Percentiles rank a stretch among this genome's conserved stretches.
phyloP scores from a whole-genome alignment of 2,888 invertebrate genomes.

The Laspeyria flexula region DNA sequence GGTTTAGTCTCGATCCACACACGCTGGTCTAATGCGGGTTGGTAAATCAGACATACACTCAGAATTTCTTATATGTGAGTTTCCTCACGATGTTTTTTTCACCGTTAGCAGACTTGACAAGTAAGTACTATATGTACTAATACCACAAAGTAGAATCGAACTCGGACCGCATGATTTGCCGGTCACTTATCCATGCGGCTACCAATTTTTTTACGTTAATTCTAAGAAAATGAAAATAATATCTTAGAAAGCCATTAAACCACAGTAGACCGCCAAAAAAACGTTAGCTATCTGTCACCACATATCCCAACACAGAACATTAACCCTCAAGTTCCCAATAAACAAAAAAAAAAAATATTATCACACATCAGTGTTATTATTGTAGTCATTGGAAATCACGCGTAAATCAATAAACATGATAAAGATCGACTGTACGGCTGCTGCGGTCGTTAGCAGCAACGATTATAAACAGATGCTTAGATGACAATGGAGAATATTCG shows the following conservation, averaged over 20 bases:
- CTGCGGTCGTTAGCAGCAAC: slow-evolving; percentile 54
- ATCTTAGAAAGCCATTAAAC: background rate
- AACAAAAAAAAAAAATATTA: slow-evolving; percentile 12
- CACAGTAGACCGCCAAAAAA: slow-evolving; percentile 2
- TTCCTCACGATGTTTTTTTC: too few relatives aligned
- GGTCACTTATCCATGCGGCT: too few relatives aligned
- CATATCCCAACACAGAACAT: slow-evolving; percentile 22
- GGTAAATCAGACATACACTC: too few relatives aligned
- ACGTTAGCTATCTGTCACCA: slow-evolving; percentile 27
- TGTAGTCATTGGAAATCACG: slow-evolving; percentile 44
- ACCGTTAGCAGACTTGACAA: too few relatives aligned
- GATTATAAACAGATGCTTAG: slow-evolving; percentile 73
- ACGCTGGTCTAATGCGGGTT: too few relatives aligned
- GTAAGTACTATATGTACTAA: too few relatives aligned
- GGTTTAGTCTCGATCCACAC: too few relatives aligned
- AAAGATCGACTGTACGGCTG: slow-evolving; percentile 50
- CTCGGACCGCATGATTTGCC: too few relatives aligned
- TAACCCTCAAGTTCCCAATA: slow-evolving; percentile 7
- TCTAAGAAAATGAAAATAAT: background rate
- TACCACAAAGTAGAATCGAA: too few relatives aligned
- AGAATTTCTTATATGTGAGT: too few relatives aligned
- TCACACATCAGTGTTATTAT: slow-evolving; percentile 9
- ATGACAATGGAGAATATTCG: slow-evolving; percentile 76
- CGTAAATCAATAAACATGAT: slow-evolving; percentile 60
- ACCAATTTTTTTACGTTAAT: too few relatives aligned